Conservation (phyloP, 1,140 invertebrate species). For the Ericerus pela region DNA sequence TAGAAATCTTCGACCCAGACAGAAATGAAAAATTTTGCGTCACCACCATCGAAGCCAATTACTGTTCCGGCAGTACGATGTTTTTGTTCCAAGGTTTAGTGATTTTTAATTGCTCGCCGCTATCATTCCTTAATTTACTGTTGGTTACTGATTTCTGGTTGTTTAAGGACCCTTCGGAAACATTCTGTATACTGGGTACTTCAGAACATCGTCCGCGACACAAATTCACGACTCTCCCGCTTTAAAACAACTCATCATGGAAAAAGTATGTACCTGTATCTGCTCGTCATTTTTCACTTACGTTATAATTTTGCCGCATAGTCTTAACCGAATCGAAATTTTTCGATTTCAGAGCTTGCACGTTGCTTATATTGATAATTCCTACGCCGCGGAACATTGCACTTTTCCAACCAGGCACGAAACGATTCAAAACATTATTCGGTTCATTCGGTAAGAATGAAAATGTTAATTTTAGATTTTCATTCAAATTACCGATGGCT, state of each 20-base stretch:
- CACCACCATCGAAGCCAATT: not conserved
- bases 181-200: not conserved
- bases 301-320: no score
- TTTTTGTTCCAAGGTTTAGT: slow-evolving; percentile 1
- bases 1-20: not conserved
- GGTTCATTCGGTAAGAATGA: not conserved
- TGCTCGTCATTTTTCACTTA: no score
- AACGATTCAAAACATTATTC: not conserved
- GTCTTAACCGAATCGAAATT: not conserved
- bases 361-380: not conserved
- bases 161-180: not conserved
- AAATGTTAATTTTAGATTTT: not conserved
- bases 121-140: not conserved
- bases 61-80: not conserved
- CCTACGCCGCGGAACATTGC: not conserved
- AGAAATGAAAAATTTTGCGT: not conserved
- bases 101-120: no score
- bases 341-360: not conserved
- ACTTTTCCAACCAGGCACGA: not conserved
- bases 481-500: not conserved
- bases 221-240: not conserved
- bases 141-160: not conserved
- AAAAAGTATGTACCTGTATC: not conserved
- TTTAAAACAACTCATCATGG: not conserved
- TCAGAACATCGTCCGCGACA: not conserved